A percentile compares a stretch with the other conserved stretches of the same genome.
These are phyloP conservation scores for Teleopsis dalmanni DNA, from an alignment of 1,140 invertebrate genomes.

Conservation along the genomic window DNA sequence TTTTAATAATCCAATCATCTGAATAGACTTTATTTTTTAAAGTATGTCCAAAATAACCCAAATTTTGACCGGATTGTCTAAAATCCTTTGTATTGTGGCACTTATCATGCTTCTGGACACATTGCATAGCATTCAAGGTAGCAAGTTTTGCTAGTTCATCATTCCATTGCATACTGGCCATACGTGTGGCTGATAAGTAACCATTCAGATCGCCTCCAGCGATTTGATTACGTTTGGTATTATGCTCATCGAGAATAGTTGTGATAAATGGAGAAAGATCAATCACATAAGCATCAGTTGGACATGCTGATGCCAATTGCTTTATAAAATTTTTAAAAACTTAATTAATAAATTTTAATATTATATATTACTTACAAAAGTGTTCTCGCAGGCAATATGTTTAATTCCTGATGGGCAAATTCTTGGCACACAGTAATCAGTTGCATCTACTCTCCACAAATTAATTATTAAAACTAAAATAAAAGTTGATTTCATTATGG, in stretches of 20 bases:
- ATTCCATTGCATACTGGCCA: conserved; percentile 16
- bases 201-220: conserved; percentile 7
- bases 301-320: conserved; percentile 13
- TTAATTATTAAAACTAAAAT: too few species aligned
- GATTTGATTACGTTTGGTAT: conserved; percentile 12
- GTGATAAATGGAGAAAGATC: conserved; percentile 9
- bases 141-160: conserved; percentile 14
- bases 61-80: conserved; percentile 12
- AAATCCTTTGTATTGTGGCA: conserved; percentile 10
- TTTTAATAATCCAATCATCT: not conserved
- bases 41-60: not conserved
- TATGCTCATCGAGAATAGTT: conserved; percentile 8
- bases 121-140: conserved; percentile 12
- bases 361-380: not conserved
- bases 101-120: conserved; percentile 8
- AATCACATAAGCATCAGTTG: conserved; percentile 18
- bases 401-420: too few species aligned
- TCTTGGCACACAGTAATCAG: too few species aligned
- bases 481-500: too few species aligned
- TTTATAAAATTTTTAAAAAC: not conserved
- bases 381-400: conserved; percentile 4
- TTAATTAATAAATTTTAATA: not conserved
- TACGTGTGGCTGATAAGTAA: conserved; percentile 5
- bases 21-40: not conserved
- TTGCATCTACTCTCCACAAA: too few species aligned